phyloP scores from a whole-genome alignment of 2,113 vertebrate species.

The Aleadryas rufinucha region DNA sequence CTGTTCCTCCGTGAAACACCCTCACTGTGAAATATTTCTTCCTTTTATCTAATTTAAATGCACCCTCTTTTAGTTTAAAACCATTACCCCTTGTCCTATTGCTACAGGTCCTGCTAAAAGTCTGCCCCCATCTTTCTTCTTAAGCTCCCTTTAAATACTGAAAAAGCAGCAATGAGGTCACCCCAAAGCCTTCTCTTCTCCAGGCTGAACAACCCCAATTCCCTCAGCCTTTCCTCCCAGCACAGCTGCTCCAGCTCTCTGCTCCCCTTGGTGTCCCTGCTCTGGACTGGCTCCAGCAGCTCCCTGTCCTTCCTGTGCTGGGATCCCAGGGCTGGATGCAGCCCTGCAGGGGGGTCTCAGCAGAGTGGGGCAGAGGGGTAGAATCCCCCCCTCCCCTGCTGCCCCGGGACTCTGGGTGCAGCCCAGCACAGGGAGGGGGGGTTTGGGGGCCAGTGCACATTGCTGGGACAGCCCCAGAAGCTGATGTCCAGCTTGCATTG shows the following conservation, averaged over 20 bases:
- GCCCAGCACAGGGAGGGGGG: not conserved
- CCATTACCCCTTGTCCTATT: not conserved
- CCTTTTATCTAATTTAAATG: not conserved
- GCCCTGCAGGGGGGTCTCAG: not conserved
- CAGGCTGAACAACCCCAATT: not conserved
- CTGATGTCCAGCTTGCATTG: not conserved
- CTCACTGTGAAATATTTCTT: not conserved
- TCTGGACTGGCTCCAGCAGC: not conserved
- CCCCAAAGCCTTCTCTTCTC: not conserved
- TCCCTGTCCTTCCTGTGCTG: not conserved
- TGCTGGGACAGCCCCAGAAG: not conserved
- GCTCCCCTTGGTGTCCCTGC: not conserved
- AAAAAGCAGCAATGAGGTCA: rapidly evolving
- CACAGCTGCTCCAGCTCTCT: not conserved
- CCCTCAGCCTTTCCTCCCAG: not conserved
- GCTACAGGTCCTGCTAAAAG: not conserved
- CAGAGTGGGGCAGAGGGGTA: not conserved
- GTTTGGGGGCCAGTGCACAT: rapidly evolving
- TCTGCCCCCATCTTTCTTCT: not conserved
- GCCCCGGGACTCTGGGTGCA: not conserved
- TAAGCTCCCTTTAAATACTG: not conserved
- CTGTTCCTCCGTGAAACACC: not conserved
- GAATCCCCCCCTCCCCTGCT: not conserved
- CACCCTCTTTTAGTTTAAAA: not conserved
- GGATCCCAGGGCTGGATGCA: not conserved